A percentile compares a stretch with the other conserved stretches of the same genome.
Evolutionary conservation across 2,113 vertebrate species (phyloP).

Genomic region (Lophura nycthemera): DNA sequence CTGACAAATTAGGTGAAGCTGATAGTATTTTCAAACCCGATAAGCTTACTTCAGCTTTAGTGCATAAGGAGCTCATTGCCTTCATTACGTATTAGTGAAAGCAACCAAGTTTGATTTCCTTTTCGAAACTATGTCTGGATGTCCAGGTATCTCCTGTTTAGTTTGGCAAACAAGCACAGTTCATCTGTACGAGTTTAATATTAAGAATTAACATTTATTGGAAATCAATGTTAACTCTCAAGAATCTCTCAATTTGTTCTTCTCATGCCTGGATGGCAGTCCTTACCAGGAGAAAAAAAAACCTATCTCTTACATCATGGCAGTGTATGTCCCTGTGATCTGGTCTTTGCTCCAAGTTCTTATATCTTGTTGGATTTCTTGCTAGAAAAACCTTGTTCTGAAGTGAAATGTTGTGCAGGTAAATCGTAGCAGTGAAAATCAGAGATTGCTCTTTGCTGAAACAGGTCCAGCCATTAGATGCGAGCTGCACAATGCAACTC

Average conservation of each 20-base stretch:
- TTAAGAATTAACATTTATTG: background rate
- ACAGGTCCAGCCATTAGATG: background rate
- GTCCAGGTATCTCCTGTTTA: background rate
- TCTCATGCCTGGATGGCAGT: no score
- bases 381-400: background rate
- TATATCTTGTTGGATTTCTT: background rate
- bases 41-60: background rate
- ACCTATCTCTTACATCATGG: rapidly evolving
- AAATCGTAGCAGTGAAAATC: background rate
- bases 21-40: background rate
- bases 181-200: background rate
- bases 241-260: background rate
- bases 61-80: background rate
- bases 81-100: rapidly evolving
- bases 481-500: background rate
- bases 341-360: background rate
- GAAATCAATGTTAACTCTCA: background rate
- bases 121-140: background rate
- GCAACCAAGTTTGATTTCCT: background rate
- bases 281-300: background rate
- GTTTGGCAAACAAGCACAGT: background rate
- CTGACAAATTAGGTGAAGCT: rapidly evolving
- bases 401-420: background rate
- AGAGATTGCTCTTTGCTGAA: background rate
- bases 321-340: rapidly evolving